A percentile compares a stretch with the other conserved stretches of the same genome.
Evolutionary conservation across 92 coral and sea anemone genomes (phyloP).

Genomic region (Porites evermanni): DNA sequence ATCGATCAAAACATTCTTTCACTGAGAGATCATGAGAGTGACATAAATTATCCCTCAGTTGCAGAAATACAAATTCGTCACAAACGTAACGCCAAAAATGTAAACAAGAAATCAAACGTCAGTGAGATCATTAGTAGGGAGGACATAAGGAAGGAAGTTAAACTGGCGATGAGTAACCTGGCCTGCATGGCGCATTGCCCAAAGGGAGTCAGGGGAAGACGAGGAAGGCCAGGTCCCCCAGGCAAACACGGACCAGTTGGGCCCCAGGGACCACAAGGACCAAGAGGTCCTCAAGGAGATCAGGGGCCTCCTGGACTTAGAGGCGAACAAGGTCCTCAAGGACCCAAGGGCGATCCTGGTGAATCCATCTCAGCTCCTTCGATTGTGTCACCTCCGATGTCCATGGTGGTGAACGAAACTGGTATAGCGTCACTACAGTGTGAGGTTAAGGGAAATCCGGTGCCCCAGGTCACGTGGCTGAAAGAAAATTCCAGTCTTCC

Average conservation of each 20-base stretch:
- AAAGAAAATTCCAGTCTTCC: neutral
- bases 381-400: too few relatives aligned
- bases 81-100: neutral
- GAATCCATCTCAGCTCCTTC: too few relatives aligned
- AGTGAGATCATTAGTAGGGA: slow-evolving; percentile 1
- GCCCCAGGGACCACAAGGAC: slow-evolving; percentile 25
- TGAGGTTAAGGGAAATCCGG: too few relatives aligned
- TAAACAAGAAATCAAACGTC: neutral
- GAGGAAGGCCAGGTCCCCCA: slow-evolving; percentile 43
- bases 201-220: slow-evolving; percentile 30
- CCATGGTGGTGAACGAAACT: too few relatives aligned
- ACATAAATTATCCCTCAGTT: neutral
- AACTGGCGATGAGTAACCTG: neutral
- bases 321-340: too few relatives aligned
- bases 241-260: slow-evolving; percentile 43
- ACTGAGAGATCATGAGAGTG: neutral
- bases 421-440: too few relatives aligned
- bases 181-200: slow-evolving; percentile 16
- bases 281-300: neutral
- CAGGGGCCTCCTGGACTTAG: too few relatives aligned
- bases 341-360: too few relatives aligned
- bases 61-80: neutral
- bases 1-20: too few relatives aligned
- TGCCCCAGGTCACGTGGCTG: neutral
- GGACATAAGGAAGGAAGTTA: slow-evolving; percentile 15